Percentiles rank a stretch among this genome's conserved stretches.
These are phyloP conservation scores for Ferrisia virgata DNA, from an alignment of 2,888 invertebrate species.

Conservation along the genomic window DNA sequence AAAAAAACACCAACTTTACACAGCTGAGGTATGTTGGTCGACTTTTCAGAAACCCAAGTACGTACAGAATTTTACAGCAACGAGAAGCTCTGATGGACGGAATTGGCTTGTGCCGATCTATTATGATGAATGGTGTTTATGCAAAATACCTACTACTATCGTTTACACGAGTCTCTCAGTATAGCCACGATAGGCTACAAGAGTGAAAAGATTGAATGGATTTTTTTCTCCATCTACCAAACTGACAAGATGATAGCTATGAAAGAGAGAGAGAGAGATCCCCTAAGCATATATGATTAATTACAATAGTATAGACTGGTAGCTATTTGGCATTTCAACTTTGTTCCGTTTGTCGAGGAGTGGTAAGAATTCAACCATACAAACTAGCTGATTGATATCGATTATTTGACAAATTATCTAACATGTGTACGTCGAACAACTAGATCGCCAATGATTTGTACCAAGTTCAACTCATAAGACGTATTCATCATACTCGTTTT, in stretches of 20 bases:
- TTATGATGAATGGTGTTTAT: neutral
- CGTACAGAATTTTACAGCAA: neutral
- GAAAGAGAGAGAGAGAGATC: too few species aligned
- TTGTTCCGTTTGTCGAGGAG: neutral
- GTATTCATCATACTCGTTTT: neutral
- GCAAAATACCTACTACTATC: too few species aligned
- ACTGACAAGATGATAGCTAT: neutral
- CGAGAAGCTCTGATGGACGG: neutral
- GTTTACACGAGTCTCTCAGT: too few species aligned
- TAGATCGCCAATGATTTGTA: neutral
- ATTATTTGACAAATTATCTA: conserved; percentile 1
- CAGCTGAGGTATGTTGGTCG: neutral
- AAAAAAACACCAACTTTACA: neutral
- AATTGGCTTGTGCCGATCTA: conserved; percentile 15
- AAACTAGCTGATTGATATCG: neutral
- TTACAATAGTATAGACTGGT: neutral
- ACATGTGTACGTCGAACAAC: neutral
- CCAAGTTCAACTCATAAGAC: too few species aligned
- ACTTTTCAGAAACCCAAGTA: too few species aligned
- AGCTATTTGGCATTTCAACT: conserved; percentile 15
- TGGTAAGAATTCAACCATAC: neutral
- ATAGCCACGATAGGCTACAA: neutral
- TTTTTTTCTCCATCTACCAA: conserved; percentile 9
- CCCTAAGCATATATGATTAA: neutral
- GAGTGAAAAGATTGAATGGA: neutral